These are phyloP conservation scores for Tautogolabrus adspersus DNA, from an alignment of 2,113 vertebrate species.

Conservation along the genomic window DNA sequence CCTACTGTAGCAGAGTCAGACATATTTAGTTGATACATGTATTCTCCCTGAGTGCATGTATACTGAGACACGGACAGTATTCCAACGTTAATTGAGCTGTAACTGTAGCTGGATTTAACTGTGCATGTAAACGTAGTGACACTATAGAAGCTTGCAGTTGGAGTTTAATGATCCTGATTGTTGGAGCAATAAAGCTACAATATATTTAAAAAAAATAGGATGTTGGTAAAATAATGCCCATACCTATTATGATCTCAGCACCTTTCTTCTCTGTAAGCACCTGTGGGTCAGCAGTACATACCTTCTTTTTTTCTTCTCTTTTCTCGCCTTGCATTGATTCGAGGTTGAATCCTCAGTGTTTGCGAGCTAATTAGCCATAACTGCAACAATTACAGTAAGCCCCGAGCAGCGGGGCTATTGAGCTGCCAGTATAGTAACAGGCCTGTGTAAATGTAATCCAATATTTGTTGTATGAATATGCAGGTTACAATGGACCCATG, in stretches of 20 bases:
- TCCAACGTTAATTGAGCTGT: too few species aligned
- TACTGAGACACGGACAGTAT: too few species aligned
- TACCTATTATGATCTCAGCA: constrained; percentile 25
- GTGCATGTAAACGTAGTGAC: too few species aligned
- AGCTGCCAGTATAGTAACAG: constrained; percentile 44
- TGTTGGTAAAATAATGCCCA: constrained; percentile 23
- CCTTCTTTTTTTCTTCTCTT: not conserved
- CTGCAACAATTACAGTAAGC: constrained; percentile 67
- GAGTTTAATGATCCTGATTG: constrained; percentile 25
- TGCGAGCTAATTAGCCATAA: constrained; percentile 70
- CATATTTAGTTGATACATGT: too few species aligned
- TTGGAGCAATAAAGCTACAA: constrained; percentile 18
- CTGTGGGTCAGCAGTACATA: constrained; percentile 39
- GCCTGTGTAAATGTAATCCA: constrained; percentile 49
- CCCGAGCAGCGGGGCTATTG: constrained; percentile 38
- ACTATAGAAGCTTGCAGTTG: not conserved
- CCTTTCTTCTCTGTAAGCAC: constrained; percentile 25
- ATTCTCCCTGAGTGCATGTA: too few species aligned
- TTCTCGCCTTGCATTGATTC: constrained; percentile 50
- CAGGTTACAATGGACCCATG: constrained; percentile 5
- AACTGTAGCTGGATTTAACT: too few species aligned
- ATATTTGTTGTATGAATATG: constrained; percentile 52
- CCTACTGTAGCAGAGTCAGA: too few species aligned
- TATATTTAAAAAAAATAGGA: not conserved
- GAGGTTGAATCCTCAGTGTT: constrained; percentile 61